Conservation (phyloP, 2,888 invertebrate species). For the Dysmachus trigonus region DNA sequence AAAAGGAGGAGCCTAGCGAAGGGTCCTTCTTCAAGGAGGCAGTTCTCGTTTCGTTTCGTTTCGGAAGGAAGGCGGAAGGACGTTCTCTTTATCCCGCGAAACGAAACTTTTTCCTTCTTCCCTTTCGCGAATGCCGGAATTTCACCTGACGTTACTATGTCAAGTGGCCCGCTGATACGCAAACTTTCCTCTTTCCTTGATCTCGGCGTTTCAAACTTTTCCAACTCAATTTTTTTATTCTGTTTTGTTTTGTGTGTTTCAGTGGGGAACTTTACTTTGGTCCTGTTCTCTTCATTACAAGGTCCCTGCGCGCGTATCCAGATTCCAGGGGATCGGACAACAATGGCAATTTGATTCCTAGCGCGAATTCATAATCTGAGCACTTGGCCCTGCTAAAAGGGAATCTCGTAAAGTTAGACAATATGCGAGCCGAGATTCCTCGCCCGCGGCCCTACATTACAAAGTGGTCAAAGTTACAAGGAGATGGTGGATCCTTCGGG, state of each 20-base stretch:
- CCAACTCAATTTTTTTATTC: background rate
- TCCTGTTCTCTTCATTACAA: background rate
- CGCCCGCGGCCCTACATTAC: background rate
- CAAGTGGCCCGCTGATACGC: background rate
- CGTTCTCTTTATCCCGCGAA: background rate
- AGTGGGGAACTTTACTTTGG: background rate
- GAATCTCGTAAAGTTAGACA: background rate
- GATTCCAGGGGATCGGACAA: background rate
- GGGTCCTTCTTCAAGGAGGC: background rate
- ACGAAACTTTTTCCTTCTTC: background rate
- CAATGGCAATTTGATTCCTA: background rate
- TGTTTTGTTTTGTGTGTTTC: background rate
- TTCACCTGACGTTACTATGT: background rate
- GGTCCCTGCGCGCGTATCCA: background rate
- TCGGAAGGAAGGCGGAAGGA: background rate
- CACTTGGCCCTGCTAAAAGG: background rate
- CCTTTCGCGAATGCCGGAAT: background rate
- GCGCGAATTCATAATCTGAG: background rate
- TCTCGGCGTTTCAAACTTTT: background rate
- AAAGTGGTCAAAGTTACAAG: background rate
- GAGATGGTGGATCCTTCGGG: background rate
- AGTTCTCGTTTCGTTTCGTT: too few relatives aligned
- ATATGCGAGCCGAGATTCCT: background rate
- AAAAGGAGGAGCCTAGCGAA: background rate
- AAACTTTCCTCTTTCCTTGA: background rate